These are phyloP conservation scores for Eufriesea mexicana DNA, from an alignment of 1,140 invertebrate genomes.

Conservation along the genomic window DNA sequence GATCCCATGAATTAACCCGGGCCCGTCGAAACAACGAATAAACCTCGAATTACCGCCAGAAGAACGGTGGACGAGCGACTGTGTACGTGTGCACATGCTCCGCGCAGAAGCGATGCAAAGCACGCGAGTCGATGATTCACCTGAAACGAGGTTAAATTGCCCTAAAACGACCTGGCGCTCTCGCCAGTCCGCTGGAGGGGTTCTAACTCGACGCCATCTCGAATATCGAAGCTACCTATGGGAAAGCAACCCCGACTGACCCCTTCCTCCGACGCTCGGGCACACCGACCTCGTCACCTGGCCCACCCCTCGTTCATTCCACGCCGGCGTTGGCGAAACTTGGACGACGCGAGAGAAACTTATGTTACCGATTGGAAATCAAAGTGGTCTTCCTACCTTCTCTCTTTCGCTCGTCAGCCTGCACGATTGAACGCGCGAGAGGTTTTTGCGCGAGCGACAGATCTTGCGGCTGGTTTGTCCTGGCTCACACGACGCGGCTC, in stretches of 20 bases:
- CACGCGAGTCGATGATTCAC: constrained; percentile 22
- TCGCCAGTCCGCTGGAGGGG: not conserved
- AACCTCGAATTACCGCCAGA: not conserved
- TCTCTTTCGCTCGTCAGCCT: constrained; percentile 26
- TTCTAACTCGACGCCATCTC: not conserved
- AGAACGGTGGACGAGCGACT: not conserved
- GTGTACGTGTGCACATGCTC: not conserved
- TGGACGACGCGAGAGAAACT: constrained; percentile 16
- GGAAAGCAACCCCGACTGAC: not conserved
- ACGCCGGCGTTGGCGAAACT: not conserved
- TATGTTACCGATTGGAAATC: constrained; percentile 39
- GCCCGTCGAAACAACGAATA: not conserved
- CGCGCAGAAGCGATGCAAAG: not conserved
- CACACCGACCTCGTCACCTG: not conserved
- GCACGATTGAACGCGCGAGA: constrained; percentile 39
- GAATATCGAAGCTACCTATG: not conserved
- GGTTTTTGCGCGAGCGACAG: constrained; percentile 22
- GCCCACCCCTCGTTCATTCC: not conserved
- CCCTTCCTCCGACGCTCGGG: too few relatives aligned
- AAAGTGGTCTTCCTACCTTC: constrained; percentile 52
- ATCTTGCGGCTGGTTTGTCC: constrained; percentile 46
- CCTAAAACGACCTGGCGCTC: not conserved
- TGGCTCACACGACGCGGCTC: constrained; percentile 56
- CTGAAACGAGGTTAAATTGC: constrained; percentile 8
- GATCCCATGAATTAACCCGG: not conserved